Percentiles rank a stretch among this genome's conserved stretches.
phyloP scores from a whole-genome alignment of 2,113 vertebrate species.

The Cavia aperea region DNA sequence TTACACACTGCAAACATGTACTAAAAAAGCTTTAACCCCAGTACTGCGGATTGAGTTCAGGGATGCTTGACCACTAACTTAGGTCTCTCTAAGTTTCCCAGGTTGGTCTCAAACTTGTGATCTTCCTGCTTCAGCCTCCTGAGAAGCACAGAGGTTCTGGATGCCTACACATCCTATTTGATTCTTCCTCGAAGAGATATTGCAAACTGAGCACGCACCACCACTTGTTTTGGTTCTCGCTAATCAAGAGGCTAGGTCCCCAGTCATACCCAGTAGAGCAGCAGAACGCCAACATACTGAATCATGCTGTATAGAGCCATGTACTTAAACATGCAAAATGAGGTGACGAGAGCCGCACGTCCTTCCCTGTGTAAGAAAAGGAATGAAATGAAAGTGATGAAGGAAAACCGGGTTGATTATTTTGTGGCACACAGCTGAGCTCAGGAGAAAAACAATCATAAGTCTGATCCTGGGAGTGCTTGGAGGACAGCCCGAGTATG shows the following conservation, averaged over 20 bases:
- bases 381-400: background rate
- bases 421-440: background rate
- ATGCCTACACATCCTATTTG: background rate
- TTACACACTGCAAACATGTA: background rate
- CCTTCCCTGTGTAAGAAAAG: conserved; percentile 76
- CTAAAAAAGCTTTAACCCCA: background rate
- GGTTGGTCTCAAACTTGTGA: background rate
- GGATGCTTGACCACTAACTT: background rate
- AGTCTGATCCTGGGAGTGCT: background rate
- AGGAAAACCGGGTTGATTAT: background rate
- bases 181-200: background rate
- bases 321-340: conserved; percentile 85
- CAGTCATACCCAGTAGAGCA: conserved; percentile 82
- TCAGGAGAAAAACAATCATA: background rate
- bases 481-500: background rate
- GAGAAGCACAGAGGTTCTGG: background rate
- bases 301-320: conserved; percentile 85
- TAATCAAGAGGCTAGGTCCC: conserved; percentile 17
- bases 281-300: conserved; percentile 81
- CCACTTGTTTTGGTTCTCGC: background rate
- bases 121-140: background rate
- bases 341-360: conserved; percentile 80
- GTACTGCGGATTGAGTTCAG: background rate
- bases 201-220: background rate
- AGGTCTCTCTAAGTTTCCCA: background rate